A percentile compares a stretch with the other conserved stretches of the same genome.
Evolutionary conservation across 2,797 vertebrate species (phyloP).

Genomic region (Karalla daura): DNA sequence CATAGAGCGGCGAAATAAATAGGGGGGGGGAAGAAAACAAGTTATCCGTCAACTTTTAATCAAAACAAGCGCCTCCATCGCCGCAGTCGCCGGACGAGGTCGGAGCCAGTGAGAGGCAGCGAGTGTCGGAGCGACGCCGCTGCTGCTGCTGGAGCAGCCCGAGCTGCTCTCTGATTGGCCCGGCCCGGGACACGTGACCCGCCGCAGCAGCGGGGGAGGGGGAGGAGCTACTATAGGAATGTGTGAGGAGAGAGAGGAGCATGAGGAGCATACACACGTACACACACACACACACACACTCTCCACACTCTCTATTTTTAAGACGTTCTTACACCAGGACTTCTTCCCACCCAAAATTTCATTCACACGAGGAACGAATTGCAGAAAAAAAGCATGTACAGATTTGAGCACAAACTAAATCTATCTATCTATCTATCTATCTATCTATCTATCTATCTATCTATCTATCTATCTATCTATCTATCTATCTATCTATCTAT

Average conservation of each 20-base stretch:
- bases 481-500: too few relatives aligned
- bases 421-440: too few relatives aligned
- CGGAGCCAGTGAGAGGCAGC: conserved; percentile 41
- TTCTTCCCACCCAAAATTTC: too few relatives aligned
- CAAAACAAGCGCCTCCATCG: conserved; percentile 69
- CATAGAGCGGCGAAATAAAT: neutral
- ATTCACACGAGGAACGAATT: too few relatives aligned
- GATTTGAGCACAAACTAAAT: too few relatives aligned
- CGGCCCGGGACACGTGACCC: conserved; percentile 69
- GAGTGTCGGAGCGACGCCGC: conserved; percentile 32
- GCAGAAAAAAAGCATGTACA: too few relatives aligned
- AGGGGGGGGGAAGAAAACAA: conserved; percentile 1
- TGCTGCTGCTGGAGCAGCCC: conserved; percentile 27
- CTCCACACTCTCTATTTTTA: neutral
- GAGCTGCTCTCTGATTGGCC: conserved; percentile 70
- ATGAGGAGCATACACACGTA: conserved; percentile 3
- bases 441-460: too few relatives aligned
- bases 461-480: too few relatives aligned
- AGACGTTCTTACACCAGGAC: too few relatives aligned
- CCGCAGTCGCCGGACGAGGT: conserved; percentile 49
- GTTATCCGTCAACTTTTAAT: conserved; percentile 59
- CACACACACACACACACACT: conserved; percentile 2
- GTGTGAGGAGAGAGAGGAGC: conserved; percentile 57
- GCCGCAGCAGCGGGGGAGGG: conserved; percentile 44
- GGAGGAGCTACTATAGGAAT: conserved; percentile 78